Conservation (phyloP, 2,113 vertebrate species). For the Lampris megalopsis region DNA sequence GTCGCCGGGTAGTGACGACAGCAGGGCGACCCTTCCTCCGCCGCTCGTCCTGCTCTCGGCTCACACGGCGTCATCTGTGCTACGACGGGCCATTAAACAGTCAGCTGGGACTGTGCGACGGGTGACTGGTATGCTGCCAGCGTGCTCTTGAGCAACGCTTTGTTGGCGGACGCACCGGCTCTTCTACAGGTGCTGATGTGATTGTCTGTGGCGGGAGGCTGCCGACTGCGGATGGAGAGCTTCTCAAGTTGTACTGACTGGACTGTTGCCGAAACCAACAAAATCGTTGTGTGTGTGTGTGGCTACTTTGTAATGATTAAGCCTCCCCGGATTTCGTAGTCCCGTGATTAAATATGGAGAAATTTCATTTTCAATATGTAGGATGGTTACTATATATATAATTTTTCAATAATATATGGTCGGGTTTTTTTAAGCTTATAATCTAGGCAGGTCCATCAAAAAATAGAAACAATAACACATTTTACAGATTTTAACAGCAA, state of each 20-base stretch:
- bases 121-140: not conserved
- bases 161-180: constrained; percentile 16
- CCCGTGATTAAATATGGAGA: constrained; percentile 31
- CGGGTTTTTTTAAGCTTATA: constrained; percentile 28
- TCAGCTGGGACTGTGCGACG: constrained; percentile 10
- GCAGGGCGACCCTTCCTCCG: too few species aligned
- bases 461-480: constrained; percentile 19
- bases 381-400: constrained; percentile 40
- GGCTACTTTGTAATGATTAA: not conserved
- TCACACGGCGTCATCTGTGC: constrained; percentile 1
- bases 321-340: constrained; percentile 35
- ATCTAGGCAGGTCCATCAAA: constrained; percentile 3
- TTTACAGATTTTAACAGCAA: constrained; percentile 47
- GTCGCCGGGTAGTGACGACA: too few species aligned
- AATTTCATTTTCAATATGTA: not conserved
- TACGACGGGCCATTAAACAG: constrained; percentile 46
- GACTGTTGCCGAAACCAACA: constrained; percentile 22
- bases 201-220: constrained; percentile 50
- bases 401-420: not conserved
- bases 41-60: too few species aligned
- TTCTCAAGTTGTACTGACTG: constrained; percentile 22
- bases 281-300: not conserved
- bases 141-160: not conserved
- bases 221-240: constrained; percentile 33
- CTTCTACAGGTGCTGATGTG: constrained; percentile 60